Percentiles rank a stretch among this genome's conserved stretches.
These are phyloP conservation scores for Nanger granti DNA, from an alignment of 2,113 vertebrate genomes.

Conservation along the genomic window DNA sequence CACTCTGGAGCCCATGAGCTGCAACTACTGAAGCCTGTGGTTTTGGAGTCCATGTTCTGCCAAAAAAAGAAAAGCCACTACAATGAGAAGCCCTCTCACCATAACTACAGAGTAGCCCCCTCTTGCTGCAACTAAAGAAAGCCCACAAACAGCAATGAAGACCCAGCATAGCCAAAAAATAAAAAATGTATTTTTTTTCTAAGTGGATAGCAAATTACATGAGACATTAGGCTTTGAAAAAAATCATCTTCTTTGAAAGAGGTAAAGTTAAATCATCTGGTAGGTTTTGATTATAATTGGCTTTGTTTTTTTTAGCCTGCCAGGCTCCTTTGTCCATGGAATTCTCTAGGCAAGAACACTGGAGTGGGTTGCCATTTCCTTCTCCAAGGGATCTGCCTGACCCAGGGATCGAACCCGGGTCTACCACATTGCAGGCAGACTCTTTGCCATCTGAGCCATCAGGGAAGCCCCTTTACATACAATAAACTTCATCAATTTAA, in stretches of 20 bases:
- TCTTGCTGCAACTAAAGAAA: not conserved
- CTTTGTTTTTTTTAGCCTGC: not conserved
- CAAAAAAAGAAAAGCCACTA: not conserved
- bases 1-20: not conserved
- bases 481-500: not conserved
- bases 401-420: fast-evolving
- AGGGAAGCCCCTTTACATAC: not conserved
- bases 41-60: not conserved
- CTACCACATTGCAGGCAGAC: not conserved
- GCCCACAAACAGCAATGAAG: not conserved
- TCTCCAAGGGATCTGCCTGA: not conserved
- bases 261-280: not conserved
- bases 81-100: not conserved
- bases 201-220: not conserved
- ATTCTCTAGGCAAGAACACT: not conserved
- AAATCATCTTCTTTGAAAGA: not conserved
- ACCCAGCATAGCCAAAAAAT: not conserved
- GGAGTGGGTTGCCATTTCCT: not conserved
- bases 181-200: not conserved
- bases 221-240: not conserved
- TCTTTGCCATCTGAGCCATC: not conserved
- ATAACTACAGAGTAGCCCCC: not conserved
- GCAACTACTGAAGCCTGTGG: not conserved
- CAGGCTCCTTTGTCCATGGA: not conserved
- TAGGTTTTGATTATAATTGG: not conserved